Conservation (phyloP, 2,888 invertebrate species). For the Cheilosia vulpina region DNA sequence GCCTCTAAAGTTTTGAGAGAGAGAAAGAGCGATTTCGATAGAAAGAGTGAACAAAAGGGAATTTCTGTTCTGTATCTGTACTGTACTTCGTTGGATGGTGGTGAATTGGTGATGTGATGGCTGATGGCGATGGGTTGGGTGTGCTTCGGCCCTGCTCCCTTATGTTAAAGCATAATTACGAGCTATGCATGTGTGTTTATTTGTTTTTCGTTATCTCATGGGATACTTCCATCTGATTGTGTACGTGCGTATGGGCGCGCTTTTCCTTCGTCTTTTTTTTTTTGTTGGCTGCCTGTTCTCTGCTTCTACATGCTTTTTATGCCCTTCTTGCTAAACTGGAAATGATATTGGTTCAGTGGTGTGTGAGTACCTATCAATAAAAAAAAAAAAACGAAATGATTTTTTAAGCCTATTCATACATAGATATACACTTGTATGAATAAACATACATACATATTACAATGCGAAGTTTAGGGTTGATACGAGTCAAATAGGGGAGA, state of each 20-base stretch:
- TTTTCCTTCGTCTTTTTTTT: constrained; percentile 35
- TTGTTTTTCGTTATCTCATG: constrained; percentile 53
- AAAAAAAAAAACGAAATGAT: constrained; percentile 30
- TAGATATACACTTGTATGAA: not conserved
- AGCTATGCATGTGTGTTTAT: constrained; percentile 50
- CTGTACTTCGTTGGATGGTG: constrained; percentile 4
- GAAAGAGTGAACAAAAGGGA: constrained; percentile 35
- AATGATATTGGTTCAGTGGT: constrained; percentile 43
- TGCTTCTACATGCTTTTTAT: not conserved
- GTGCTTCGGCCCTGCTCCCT: constrained; percentile 14
- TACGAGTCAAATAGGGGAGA: constrained; percentile 21
- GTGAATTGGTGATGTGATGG: constrained; percentile 1
- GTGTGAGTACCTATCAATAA: constrained; percentile 18
- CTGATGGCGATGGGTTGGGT: constrained; percentile 13
- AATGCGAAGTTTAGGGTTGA: constrained; percentile 2
- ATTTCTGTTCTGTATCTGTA: constrained; percentile 17
- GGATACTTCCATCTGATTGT: constrained; percentile 56
- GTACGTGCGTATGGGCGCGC: constrained; percentile 56
- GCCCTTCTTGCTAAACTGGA: constrained; percentile 46
- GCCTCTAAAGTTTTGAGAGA: constrained; percentile 24
- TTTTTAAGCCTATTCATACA: constrained; percentile 9
- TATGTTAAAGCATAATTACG: constrained; percentile 46
- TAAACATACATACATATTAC: not conserved
- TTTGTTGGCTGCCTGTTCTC: not conserved
- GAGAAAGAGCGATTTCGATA: constrained; percentile 15